Base-by-base conservation (phyloP, 2,797 vertebrate genomes). In the Aeoliscus strigatus region DNA sequence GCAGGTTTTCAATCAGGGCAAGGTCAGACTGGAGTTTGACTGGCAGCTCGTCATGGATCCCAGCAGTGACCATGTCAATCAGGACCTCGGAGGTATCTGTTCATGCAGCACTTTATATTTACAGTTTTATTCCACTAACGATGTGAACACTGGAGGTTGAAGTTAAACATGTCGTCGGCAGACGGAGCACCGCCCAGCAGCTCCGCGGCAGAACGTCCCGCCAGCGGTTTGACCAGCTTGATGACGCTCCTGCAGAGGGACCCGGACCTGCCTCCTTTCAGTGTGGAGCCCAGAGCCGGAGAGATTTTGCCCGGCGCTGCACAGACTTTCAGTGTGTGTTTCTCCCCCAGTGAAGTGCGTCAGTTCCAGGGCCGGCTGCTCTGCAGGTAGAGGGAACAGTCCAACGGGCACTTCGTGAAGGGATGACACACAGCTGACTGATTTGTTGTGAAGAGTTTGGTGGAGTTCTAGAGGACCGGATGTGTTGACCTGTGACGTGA, bases 321-420 rank as follows among this genome's bases (percentile, higher is more conserved):
- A 1, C 89, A 90, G 58, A 77, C 46, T 14, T 89, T 97, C 61
- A 64, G 38, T 1, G 24, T 94, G 37, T 65, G 77, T 46, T 98
- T 97, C 74, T 86, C 77, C 23, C 95, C 96, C 0, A 2, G 83
- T 60, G 81, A 85, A 0, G 28, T 77, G n/a, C 87, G 87, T 2
- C 63, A 81, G 10, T 94, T 90, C 44, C 72, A 91, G 34, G 87
- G 75, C 58, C 71, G 5, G 9, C 72, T 98, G 28, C n/a, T 83
- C 36, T 94, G 93, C 92, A 93, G 91, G 96, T 49, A 39, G 1
- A 21, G 18, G 11, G n/a, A n/a, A n/a, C n/a, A n/a, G n/a, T n/a
- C n/a, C n/a, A n/a, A n/a, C n/a, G n/a, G n/a, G n/a, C n/a, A n/a
- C n/a, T n/a, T n/a, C n/a, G n/a, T n/a, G n/a, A n/a, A n/a, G n/a